These are phyloP conservation scores for Liposcelis brunnea DNA, from an alignment of 2,888 invertebrate species.

Conservation along the genomic window DNA sequence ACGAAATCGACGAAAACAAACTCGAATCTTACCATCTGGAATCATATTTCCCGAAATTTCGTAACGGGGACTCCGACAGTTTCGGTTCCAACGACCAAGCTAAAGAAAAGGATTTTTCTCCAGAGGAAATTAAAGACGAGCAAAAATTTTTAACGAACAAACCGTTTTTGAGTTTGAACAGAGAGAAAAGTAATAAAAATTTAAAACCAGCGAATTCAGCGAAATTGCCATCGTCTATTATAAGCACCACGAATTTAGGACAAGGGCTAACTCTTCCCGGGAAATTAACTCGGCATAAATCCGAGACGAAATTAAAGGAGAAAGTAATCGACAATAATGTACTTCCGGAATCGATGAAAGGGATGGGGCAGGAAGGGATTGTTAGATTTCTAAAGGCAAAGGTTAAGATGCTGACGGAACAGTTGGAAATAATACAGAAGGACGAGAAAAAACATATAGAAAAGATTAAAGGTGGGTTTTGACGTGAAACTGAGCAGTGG, in stretches of 20 bases:
- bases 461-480: slow-evolving; percentile 18
- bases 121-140: too few relatives aligned
- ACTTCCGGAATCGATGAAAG: slow-evolving; percentile 12
- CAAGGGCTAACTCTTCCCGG: neutral
- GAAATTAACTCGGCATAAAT: slow-evolving; percentile 2
- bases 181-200: too few relatives aligned
- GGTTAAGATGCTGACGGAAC: slow-evolving; percentile 22
- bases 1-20: too few relatives aligned
- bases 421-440: slow-evolving; percentile 20
- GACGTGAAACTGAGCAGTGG: neutral
- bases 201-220: too few relatives aligned
- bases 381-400: slow-evolving; percentile 23
- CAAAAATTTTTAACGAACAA: too few relatives aligned
- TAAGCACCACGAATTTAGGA: neutral
- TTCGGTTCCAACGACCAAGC: too few relatives aligned
- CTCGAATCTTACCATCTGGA: too few relatives aligned
- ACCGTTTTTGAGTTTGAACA: too few relatives aligned
- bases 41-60: too few relatives aligned
- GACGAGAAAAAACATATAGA: slow-evolving; percentile 21
- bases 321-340: slow-evolving; percentile 13
- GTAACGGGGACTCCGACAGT: too few relatives aligned
- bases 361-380: slow-evolving; percentile 19
- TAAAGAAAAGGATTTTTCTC: too few relatives aligned
- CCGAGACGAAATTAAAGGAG: slow-evolving; percentile 10
- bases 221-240: too few relatives aligned